Base-by-base conservation (phyloP, 2,113 vertebrate species). In the Menidia beryllina region DNA sequence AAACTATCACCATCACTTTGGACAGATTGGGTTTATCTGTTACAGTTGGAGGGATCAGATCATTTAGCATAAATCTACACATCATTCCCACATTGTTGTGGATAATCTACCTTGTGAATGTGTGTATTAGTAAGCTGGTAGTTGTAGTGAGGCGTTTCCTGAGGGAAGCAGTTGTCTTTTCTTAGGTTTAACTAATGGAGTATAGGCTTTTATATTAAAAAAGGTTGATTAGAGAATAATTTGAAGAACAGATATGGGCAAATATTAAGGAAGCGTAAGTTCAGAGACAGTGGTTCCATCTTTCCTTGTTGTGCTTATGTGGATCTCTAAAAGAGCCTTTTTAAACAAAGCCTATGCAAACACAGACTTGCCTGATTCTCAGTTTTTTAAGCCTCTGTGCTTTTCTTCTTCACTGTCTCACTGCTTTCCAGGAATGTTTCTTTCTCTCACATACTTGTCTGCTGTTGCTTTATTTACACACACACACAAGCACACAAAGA, bases 381-480 rank as follows among this genome's bases (percentile, higher is more conserved):
- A n/a, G n/a, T 41, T 41, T 39, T 39, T 39, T 41, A 14, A 39
- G 3, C 39, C 14, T 63, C 30, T 67, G 5, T 59, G 43, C 15
- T 65, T 69, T 43, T 95, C 92, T 75, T 94, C 20, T 54, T 24
- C 26, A 27, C 41, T 41, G n/a, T 62, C 23, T 73, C 7, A 15
- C 41, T 23, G 51, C 60, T 73, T 54, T 77, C 41, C 2, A 26
- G 77, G 75, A 88, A 86, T 84, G 58, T 70, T 62, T 64, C 24
- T 79, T 34, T 78, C 27, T 72, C 69, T 72, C 88, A 75, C 75
- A 50, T 82, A 69, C 79, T 50, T 79, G 69, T 74, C 65, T 56
- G 53, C 76, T 82, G 49, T 77, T 81, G 60, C 36, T 84, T 43
- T 81, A 84, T 88, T 86, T 85, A 83, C 84, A 78, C 79, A 69